A percentile compares a stretch with the other conserved stretches of the same genome.
Conservation (phyloP, 2,113 vertebrate species). For the Hymenochirus boettgeri region DNA sequence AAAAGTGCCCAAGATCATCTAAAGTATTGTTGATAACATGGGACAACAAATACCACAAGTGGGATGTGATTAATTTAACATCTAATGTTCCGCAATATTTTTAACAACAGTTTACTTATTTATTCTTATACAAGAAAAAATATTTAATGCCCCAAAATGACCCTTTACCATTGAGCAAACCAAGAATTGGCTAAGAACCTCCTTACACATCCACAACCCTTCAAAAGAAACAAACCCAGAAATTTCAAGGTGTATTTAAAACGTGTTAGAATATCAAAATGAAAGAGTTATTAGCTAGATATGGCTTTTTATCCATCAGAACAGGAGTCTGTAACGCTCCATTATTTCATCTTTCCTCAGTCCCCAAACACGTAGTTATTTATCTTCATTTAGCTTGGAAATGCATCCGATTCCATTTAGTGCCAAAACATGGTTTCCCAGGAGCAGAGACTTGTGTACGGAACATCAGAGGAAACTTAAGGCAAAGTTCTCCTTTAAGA, state of each 20-base stretch:
- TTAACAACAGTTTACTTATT: slow-evolving; percentile 59
- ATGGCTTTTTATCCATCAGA: slow-evolving; percentile 98
- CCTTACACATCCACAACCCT: slow-evolving; percentile 73
- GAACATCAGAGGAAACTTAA: slow-evolving; percentile 73
- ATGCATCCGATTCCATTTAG: slow-evolving; percentile 49
- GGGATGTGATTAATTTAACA: slow-evolving; percentile 59
- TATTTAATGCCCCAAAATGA: slow-evolving; percentile 87
- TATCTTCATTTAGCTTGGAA: slow-evolving; percentile 52
- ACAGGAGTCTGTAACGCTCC: slow-evolving; percentile 61
- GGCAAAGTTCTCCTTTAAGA: slow-evolving; percentile 72
- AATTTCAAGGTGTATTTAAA: slow-evolving; percentile 78
- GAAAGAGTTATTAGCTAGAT: slow-evolving; percentile 87
- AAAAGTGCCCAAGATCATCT: slow-evolving; percentile 4
- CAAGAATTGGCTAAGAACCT: slow-evolving; percentile 84
- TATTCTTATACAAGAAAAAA: slow-evolving; percentile 74
- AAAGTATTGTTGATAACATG: slow-evolving; percentile 53
- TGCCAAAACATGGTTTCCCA: slow-evolving; percentile 60
- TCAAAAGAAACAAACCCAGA: slow-evolving; percentile 74
- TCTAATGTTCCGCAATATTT: slow-evolving; percentile 64
- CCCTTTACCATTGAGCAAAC: slow-evolving; percentile 89
- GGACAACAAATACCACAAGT: slow-evolving; percentile 56
- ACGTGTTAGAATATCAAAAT: slow-evolving; percentile 82
- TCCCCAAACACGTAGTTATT: slow-evolving; percentile 53
- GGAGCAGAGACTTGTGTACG: slow-evolving; percentile 63
- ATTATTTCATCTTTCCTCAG: slow-evolving; percentile 45